phyloP scores from a whole-genome alignment of 2,113 vertebrate species.

The Notothenia rossii region DNA sequence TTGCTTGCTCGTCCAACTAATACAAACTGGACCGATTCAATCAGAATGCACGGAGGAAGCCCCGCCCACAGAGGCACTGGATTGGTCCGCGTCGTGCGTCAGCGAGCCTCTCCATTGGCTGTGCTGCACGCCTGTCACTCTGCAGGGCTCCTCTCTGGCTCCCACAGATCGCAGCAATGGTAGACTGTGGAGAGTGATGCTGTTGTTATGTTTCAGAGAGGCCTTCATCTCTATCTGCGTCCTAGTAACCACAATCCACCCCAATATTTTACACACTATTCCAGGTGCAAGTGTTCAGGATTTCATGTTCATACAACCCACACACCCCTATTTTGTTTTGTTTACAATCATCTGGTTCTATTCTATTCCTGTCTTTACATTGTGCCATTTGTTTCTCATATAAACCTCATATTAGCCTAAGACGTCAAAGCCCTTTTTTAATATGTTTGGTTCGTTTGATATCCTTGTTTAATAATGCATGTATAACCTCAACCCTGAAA shows the following conservation, averaged over 20 bases:
- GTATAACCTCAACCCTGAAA: too few species aligned
- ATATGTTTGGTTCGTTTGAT: too few species aligned
- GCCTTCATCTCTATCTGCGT: conserved; percentile 27
- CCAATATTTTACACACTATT: background rate
- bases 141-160: background rate
- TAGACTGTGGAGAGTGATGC: conserved; percentile 51
- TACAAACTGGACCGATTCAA: conserved; percentile 71
- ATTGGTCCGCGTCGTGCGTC: conserved; percentile 60
- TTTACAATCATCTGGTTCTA: background rate
- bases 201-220: conserved; percentile 62
- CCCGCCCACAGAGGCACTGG: conserved; percentile 50
- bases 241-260: conserved; percentile 5
- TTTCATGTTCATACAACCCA: background rate
- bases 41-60: conserved; percentile 41
- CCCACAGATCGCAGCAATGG: conserved; percentile 46
- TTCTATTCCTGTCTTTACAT: background rate
- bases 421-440: too few species aligned
- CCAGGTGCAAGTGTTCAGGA: background rate
- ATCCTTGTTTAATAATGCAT: too few species aligned
- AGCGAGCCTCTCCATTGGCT: conserved; percentile 66
- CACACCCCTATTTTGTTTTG: background rate
- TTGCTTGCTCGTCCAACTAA: conserved; percentile 62
- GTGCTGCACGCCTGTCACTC: background rate
- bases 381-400: background rate
- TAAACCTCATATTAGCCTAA: background rate